Evolutionary conservation across 1,140 invertebrate species (phyloP).

Genomic region (Atta colombica): DNA sequence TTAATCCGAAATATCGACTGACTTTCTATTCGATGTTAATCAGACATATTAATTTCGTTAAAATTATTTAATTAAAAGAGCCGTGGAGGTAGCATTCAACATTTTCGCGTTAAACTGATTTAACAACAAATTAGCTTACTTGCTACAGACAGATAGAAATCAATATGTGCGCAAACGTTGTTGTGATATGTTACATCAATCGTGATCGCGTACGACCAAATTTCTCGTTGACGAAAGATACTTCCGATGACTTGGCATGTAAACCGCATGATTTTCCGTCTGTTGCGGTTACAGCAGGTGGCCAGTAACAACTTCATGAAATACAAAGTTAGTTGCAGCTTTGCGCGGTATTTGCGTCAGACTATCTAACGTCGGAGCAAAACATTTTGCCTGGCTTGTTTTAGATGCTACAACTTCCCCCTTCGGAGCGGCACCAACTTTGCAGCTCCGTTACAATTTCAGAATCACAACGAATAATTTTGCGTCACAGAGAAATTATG

Average conservation of each 20-base stretch:
- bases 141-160: neutral
- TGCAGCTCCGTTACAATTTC: constrained; percentile 56
- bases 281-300: constrained; percentile 45
- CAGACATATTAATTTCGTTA: constrained; percentile 37
- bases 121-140: constrained; percentile 12
- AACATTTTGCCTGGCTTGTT: constrained; percentile 53
- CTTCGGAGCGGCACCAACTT: constrained; percentile 22
- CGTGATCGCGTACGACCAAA: constrained; percentile 6
- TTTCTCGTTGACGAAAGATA: constrained; percentile 32
- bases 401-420: constrained; percentile 51
- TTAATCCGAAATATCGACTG: constrained; percentile 32
- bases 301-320: constrained; percentile 58
- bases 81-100: neutral
- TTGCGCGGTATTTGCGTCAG: constrained; percentile 52
- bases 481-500: constrained; percentile 39
- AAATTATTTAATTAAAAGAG: constrained; percentile 60
- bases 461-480: constrained; percentile 59
- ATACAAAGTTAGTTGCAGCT: constrained; percentile 56
- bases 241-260: constrained; percentile 45
- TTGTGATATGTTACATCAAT: neutral
- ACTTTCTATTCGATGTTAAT: constrained; percentile 40
- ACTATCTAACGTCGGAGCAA: constrained; percentile 54
- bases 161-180: neutral
- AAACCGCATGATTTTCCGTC: constrained; percentile 42
- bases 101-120: constrained; percentile 2